Evolutionary conservation across 2,888 invertebrate genomes (phyloP).

Genomic region (Ferdinandea cuprea): DNA sequence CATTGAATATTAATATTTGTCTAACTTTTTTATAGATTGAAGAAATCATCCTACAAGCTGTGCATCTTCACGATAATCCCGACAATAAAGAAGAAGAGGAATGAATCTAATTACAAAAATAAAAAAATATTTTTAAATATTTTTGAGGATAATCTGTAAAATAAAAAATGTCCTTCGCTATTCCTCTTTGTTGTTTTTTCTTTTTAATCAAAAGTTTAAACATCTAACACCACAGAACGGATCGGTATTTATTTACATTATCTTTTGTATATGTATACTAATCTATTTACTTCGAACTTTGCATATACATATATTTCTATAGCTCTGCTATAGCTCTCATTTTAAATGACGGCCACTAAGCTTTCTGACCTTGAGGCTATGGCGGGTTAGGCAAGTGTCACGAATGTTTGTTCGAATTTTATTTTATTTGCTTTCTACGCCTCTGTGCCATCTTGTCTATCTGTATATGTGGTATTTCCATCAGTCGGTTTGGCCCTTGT

Average conservation of each 20-base stretch:
- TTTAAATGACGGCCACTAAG: not conserved
- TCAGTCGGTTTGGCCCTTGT: conserved; percentile 3
- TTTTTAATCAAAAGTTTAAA: not conserved
- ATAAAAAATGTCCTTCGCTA: not conserved
- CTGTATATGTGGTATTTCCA: not conserved
- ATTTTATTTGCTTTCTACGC: not conserved
- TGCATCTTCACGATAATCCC: conserved; percentile 74
- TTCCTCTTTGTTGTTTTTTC: no score
- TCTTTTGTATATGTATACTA: conserved; percentile 9
- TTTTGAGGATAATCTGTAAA: not conserved
- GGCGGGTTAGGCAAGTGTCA: not conserved
- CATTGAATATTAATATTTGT: not conserved
- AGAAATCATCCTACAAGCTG: conserved; percentile 81
- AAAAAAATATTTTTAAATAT: no score
- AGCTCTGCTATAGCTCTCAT: not conserved
- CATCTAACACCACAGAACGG: conserved; percentile 15
- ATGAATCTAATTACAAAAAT: no score
- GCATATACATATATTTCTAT: not conserved
- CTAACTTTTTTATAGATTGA: conserved; percentile 78
- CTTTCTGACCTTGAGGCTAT: conserved; percentile 3
- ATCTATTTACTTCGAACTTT: not conserved
- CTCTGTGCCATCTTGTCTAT: no score
- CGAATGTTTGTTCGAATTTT: not conserved
- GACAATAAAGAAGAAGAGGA: conserved; percentile 26
- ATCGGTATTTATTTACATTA: conserved; percentile 19